Conservation (phyloP, 2,113 vertebrate genomes). For the Microtus ochrogaster region DNA sequence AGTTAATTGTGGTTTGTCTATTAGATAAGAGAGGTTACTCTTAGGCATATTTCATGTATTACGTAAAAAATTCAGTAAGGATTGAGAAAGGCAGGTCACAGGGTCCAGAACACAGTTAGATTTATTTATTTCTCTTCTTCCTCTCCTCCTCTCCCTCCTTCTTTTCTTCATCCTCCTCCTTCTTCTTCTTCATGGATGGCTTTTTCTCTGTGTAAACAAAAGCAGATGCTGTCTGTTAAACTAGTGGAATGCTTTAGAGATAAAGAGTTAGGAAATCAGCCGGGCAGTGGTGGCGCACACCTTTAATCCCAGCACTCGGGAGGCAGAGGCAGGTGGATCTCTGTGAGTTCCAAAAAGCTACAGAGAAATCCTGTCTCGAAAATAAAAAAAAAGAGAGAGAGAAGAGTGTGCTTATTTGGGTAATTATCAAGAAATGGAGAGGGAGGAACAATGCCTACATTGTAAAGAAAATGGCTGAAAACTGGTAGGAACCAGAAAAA, state of each 20-base stretch:
- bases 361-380: too few relatives aligned
- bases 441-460: too few relatives aligned
- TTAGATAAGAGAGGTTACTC: neutral
- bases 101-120: neutral
- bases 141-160: too few relatives aligned
- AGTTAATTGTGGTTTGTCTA: neutral
- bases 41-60: neutral
- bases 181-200: neutral
- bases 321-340: too few relatives aligned
- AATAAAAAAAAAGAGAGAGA: too few relatives aligned
- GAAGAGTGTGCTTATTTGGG: too few relatives aligned
- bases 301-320: too few relatives aligned
- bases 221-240: neutral
- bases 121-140: neutral
- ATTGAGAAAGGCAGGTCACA: neutral
- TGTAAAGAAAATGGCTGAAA: too few relatives aligned
- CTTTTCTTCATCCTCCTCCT: neutral
- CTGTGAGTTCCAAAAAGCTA: too few relatives aligned
- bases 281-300: accelerated
- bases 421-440: neutral
- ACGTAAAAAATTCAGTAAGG: neutral
- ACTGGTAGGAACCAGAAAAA: neutral
- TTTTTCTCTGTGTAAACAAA: neutral
- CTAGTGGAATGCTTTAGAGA: neutral
- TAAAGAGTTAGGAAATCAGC: too few relatives aligned